Evolutionary conservation across 2,113 vertebrate genomes (phyloP).

Genomic region (Ctenodactylus gundi): DNA sequence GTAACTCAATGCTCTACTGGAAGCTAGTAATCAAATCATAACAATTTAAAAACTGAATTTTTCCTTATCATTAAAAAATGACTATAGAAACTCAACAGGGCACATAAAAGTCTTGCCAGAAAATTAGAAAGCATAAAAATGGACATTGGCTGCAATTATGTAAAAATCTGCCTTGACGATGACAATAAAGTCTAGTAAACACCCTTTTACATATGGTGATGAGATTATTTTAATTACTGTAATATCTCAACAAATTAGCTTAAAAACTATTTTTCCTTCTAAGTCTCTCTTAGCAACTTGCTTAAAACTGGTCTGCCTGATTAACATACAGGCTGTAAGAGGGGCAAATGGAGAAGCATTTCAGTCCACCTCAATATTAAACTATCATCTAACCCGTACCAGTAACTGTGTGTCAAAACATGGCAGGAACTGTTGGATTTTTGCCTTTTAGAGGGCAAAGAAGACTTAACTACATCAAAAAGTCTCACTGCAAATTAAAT

Average conservation of each 20-base stretch:
- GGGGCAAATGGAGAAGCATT: conserved; percentile 28
- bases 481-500: conserved; percentile 52
- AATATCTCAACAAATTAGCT: background rate
- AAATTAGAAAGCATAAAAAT: conserved; percentile 48
- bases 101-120: background rate
- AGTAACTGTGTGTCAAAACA: conserved; percentile 31
- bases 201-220: background rate
- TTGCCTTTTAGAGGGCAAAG: background rate
- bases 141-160: background rate
- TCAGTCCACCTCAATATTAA: background rate
- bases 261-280: conserved; percentile 25
- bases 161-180: conserved; percentile 44
- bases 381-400: background rate
- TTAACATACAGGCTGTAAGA: background rate
- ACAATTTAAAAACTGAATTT: conserved; percentile 32
- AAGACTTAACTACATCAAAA: conserved; percentile 21
- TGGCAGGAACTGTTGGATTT: background rate
- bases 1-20: background rate
- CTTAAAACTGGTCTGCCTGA: conserved; percentile 18
- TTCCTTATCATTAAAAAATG: conserved; percentile 31
- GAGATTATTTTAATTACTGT: conserved; percentile 33
- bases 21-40: conserved; percentile 15
- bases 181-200: background rate
- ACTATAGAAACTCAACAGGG: conserved; percentile 33
- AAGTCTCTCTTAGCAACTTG: background rate